Percentiles rank a stretch among this genome's conserved stretches.
phyloP scores from a whole-genome alignment of 2,888 invertebrate species.

The Ochlodes sylvanus region DNA sequence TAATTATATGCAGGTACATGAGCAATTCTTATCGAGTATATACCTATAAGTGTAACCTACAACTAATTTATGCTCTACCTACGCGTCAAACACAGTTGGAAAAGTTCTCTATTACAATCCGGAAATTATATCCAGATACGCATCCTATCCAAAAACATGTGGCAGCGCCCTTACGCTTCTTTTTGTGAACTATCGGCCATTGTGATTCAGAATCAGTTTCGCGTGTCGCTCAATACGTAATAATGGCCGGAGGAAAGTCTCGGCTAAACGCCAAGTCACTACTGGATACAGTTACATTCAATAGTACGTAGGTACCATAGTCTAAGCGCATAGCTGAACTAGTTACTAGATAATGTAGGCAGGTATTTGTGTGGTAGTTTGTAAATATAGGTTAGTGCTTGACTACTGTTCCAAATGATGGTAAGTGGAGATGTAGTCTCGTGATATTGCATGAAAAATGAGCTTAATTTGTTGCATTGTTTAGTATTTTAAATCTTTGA shows the following conservation, averaged over 20 bases:
- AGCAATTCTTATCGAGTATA: no score
- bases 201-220: constrained; percentile 13
- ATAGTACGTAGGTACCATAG: neutral
- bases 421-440: no score
- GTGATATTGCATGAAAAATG: no score
- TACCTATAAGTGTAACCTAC: no score
- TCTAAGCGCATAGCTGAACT: neutral
- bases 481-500: no score
- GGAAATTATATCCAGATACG: neutral
- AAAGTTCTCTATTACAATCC: neutral
- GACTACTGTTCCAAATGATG: no score
- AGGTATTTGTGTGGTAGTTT: no score
- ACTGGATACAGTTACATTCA: constrained; percentile 11
- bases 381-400: no score
- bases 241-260: constrained; percentile 10
- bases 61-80: no score
- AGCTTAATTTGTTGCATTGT: no score
- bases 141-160: neutral
- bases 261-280: constrained; percentile 14
- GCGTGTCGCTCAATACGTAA: constrained; percentile 12
- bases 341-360: neutral
- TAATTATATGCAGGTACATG: no score
- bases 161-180: neutral
- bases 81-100: no score
- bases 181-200: constrained; percentile 14